These are phyloP conservation scores for Dicerorhinus sumatrensis DNA, from an alignment of 2,113 vertebrate genomes.

Conservation along the genomic window DNA sequence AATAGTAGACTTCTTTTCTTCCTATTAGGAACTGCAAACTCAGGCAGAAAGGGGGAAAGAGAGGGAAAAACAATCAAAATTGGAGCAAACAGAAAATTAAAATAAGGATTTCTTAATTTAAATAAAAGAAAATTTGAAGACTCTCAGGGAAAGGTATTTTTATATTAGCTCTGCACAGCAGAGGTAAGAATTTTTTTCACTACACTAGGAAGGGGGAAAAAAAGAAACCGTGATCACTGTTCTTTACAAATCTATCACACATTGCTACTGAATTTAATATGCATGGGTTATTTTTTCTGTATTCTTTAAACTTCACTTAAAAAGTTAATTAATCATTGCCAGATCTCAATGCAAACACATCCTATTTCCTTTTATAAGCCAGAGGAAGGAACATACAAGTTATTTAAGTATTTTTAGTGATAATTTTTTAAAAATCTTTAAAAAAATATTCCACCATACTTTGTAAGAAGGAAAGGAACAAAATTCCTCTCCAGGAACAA, in stretches of 20 bases:
- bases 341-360: conserved; percentile 10
- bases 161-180: conserved; percentile 46
- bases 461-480: background rate
- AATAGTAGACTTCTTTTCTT: conserved; percentile 82
- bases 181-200: conserved; percentile 64
- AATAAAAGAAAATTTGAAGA: conserved; percentile 53
- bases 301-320: conserved; percentile 58
- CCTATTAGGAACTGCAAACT: conserved; percentile 71
- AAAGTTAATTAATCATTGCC: conserved; percentile 65
- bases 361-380: conserved; percentile 41
- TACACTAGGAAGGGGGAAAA: conserved; percentile 41
- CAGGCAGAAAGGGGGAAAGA: conserved; percentile 66
- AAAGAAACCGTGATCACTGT: conserved; percentile 22
- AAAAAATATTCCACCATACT: conserved; percentile 22
- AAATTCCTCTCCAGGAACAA: background rate
- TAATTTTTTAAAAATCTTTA: conserved; percentile 31
- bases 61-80: conserved; percentile 62
- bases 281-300: conserved; percentile 1
- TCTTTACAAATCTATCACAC: conserved; percentile 58
- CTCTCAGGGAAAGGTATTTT: conserved; percentile 55
- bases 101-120: conserved; percentile 53
- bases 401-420: conserved; percentile 68
- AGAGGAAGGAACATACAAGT: conserved; percentile 50
- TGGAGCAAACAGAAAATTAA: conserved; percentile 51
- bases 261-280: conserved; percentile 76